Evolutionary conservation across 2,797 vertebrate species (phyloP).

Genomic region (Basileuterus tristriatus): DNA sequence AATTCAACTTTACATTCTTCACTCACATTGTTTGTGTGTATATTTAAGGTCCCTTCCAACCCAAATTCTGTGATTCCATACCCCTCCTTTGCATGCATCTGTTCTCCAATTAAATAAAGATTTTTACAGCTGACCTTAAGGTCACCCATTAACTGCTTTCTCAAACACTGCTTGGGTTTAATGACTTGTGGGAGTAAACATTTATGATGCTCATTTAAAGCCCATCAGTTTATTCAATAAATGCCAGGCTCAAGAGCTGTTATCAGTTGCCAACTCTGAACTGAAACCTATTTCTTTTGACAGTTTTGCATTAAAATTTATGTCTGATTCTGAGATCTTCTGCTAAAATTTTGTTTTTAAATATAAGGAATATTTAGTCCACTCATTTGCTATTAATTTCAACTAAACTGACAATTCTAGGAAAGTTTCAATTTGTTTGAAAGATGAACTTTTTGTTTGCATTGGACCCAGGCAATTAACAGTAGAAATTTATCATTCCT

Average conservation of each 20-base stretch:
- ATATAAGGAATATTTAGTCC: background rate
- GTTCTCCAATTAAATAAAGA: background rate
- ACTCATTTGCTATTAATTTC: background rate
- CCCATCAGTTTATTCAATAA: background rate
- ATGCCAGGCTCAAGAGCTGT: background rate
- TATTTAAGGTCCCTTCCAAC: background rate
- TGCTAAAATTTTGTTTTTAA: background rate
- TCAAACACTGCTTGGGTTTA: background rate
- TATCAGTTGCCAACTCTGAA: background rate
- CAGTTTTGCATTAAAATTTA: background rate
- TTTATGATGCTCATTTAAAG: background rate
- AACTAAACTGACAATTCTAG: background rate
- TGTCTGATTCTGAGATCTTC: background rate
- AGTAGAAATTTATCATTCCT: background rate
- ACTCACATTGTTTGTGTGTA: too few relatives aligned
- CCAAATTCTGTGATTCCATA: background rate
- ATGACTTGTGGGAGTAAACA: background rate
- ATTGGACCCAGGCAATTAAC: accelerated
- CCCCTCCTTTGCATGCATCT: background rate
- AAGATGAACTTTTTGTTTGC: background rate
- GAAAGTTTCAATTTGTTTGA: background rate
- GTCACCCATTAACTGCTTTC: background rate
- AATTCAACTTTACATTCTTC: background rate
- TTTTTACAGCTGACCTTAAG: background rate
- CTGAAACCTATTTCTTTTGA: background rate